phyloP scores from a whole-genome alignment of 1,140 invertebrate species.

The Hyles euphorbiae region DNA sequence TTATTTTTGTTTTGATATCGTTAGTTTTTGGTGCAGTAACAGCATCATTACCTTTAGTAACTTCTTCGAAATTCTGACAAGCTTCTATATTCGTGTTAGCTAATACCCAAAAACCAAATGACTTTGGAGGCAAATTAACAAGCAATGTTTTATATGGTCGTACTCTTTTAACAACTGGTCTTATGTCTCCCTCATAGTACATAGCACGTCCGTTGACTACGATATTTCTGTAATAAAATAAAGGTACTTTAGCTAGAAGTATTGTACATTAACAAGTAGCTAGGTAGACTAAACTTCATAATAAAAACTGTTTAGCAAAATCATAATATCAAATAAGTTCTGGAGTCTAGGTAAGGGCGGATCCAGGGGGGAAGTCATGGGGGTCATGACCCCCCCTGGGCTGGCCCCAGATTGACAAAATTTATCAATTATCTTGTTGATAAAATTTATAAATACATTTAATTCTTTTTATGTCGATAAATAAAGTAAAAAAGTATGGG shows the following conservation, averaged over 20 bases:
- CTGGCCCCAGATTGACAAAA: too few species aligned
- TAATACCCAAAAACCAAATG: conserved; percentile 78
- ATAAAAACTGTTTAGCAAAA: too few species aligned
- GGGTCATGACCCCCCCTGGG: too few species aligned
- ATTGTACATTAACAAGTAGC: not conserved
- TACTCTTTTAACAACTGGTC: conserved; percentile 63
- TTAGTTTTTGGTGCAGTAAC: not conserved
- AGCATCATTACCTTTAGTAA: conserved; percentile 4
- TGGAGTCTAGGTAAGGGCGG: too few species aligned
- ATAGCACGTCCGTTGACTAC: conserved; percentile 73
- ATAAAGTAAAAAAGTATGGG: too few species aligned
- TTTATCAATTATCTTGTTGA: too few species aligned
- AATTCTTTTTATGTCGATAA: too few species aligned
- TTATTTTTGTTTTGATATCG: not conserved
- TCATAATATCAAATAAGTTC: too few species aligned
- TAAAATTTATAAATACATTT: too few species aligned
- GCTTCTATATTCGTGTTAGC: conserved; percentile 72
- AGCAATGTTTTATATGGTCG: conserved; percentile 63
- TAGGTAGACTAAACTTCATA: too few species aligned
- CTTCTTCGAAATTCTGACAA: conserved; percentile 34
- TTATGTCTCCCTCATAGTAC: conserved; percentile 67
- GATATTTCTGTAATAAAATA: conserved; percentile 58
- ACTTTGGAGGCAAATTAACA: conserved; percentile 72
- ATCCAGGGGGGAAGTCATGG: too few species aligned
- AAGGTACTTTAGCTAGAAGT: not conserved